Evolutionary conservation across 2,113 vertebrate species (phyloP).

Genomic region (Pungitius pungitius): DNA sequence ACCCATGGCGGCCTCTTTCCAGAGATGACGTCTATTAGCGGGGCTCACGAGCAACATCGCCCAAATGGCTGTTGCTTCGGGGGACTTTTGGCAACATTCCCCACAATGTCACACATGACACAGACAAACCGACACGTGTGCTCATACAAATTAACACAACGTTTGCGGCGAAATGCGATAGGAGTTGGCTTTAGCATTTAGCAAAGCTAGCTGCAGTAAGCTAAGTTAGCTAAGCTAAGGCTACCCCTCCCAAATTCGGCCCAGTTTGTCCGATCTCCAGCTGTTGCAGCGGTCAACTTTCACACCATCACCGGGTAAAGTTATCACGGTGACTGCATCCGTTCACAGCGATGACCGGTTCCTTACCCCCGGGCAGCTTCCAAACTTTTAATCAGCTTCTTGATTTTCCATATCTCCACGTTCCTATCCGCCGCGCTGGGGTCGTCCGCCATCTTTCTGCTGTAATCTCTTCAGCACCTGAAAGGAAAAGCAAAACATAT

Average conservation of each 20-base stretch:
- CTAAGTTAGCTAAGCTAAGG: slow-evolving; percentile 45
- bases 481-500: slow-evolving; percentile 50
- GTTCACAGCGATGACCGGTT: neutral
- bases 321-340: rapidly evolving
- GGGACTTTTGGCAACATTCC: rapidly evolving
- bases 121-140: neutral
- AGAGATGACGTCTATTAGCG: slow-evolving; percentile 73
- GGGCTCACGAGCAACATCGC: slow-evolving; percentile 36
- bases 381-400: slow-evolving; percentile 98
- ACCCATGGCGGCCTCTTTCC: slow-evolving; percentile 67
- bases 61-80: neutral
- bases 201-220: slow-evolving; percentile 42
- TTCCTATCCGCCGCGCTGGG: slow-evolving; percentile 96
- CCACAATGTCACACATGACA: neutral
- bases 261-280: slow-evolving; percentile 61
- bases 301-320: neutral
- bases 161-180: slow-evolving; percentile 6
- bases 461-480: slow-evolving; percentile 82
- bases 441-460: slow-evolving; percentile 97
- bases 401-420: slow-evolving; percentile 99
- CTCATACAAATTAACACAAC: neutral
- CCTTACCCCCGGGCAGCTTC: slow-evolving; percentile 94
- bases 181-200: slow-evolving; percentile 41
- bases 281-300: slow-evolving; percentile 57
- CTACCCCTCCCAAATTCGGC: slow-evolving; percentile 78